phyloP scores from a whole-genome alignment of 2,888 invertebrate genomes.

The Ophion obscuratus region DNA sequence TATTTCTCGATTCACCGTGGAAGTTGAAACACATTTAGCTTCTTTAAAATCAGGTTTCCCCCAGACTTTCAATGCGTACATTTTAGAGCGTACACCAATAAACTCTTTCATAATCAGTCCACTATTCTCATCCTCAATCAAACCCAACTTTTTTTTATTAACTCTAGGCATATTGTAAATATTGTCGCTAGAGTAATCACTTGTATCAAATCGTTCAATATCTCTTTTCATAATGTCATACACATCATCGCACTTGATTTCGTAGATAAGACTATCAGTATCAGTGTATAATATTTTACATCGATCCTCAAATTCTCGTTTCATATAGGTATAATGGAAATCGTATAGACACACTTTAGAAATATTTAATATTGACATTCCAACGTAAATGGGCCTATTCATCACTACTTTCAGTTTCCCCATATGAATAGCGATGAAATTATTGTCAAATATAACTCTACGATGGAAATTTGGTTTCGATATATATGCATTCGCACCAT shows the following conservation, averaged over 20 bases:
- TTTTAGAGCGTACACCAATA: neutral
- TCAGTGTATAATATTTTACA: too few species aligned
- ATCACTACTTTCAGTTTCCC: slow-evolving; percentile 31
- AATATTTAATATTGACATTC: slow-evolving; percentile 34
- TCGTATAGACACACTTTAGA: slow-evolving; percentile 61
- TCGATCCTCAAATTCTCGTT: slow-evolving; percentile 18
- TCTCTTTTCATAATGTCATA: slow-evolving; percentile 73
- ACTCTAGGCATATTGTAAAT: neutral
- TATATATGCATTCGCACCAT: neutral
- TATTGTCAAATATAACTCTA: slow-evolving; percentile 3
- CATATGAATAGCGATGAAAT: slow-evolving; percentile 52
- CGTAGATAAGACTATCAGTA: slow-evolving; percentile 9
- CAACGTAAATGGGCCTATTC: slow-evolving; percentile 64
- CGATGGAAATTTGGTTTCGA: slow-evolving; percentile 12
- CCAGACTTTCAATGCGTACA: neutral
- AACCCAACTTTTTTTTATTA: neutral
- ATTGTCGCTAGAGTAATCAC: slow-evolving; percentile 30
- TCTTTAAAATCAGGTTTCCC: neutral
- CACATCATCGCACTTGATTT: slow-evolving; percentile 69
- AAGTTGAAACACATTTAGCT: neutral
- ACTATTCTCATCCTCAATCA: slow-evolving; percentile 9
- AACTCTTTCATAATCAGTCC: slow-evolving; percentile 1
- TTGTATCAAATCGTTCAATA: neutral
- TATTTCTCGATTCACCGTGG: neutral
- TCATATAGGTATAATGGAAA: slow-evolving; percentile 54